Base-by-base conservation (phyloP, 2,797 vertebrate genomes). In the Acanthornis magna region DNA sequence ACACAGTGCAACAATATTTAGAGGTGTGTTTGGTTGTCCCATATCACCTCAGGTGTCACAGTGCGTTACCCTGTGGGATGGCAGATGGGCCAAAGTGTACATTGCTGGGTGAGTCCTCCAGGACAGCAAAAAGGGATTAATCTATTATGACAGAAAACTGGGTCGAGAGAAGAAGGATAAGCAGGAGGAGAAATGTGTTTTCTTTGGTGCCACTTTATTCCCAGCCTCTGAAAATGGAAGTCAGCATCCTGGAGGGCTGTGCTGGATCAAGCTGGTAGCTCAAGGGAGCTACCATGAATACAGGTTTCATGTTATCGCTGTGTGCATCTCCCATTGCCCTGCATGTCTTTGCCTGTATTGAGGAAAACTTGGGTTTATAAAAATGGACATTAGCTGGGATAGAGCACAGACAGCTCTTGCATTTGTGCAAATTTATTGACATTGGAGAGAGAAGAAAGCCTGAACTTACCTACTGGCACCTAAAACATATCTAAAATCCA, bases 21-120 rank as follows among this genome's bases (percentile, higher is more conserved):
- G 5, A 17, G 8, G 14, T 50, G 34, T 63, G 23, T 71, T 90
- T 74, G 34, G n/a, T 12, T 53, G 29, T 29, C 42, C 38, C 13
- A 5, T 54, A 6, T 38, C 8, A 4, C 32, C 34, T 53, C 32
- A 1, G 1, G 3, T 4, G 10, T 54, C 42, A 38, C 20, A 34
- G 58, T 9, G 32, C 4, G 2, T 4, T 38, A 38, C 51, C n/a
- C 36, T 48, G 54, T 32, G 75, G 61, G 55, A 2, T 77, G 62
- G 36, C 57, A 77, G 36, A 36, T 25, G 14, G 13, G 4, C 47
- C 36, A 34, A 38, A 38, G 38, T 42, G 40, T 43, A 30, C 78
- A 16, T 13, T 70, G 60, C 13, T 34, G 66, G 43, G 15, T 13
- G 5, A 19, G 29, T 62, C 40, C 36, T 82, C 20, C 40, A 29